Conservation (phyloP, 2,113 vertebrate species). For the Corythornis vintsioides region DNA sequence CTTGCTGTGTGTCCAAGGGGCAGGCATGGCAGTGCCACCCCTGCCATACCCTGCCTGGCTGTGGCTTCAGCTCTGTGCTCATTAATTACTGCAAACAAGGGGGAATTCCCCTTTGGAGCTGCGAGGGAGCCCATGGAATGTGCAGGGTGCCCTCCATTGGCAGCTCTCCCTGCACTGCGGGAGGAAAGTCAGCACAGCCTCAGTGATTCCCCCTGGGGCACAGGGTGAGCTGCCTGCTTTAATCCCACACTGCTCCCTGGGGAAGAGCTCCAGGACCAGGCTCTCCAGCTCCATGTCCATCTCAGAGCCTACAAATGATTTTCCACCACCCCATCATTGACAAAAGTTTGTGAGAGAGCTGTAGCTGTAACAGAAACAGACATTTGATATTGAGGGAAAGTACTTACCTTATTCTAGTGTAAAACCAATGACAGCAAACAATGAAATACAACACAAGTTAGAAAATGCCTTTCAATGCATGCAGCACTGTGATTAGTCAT, state of each 20-base stretch:
- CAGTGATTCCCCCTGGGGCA: not conserved
- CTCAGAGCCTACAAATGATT: not conserved
- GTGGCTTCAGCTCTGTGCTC: not conserved
- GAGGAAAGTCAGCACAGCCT: not conserved
- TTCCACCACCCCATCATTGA: not conserved
- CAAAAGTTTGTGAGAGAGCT: not conserved
- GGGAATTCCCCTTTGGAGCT: not conserved
- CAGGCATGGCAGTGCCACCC: fast-evolving
- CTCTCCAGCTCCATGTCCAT: not conserved
- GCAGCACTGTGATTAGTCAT: conserved; percentile 93
- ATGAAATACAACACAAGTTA: conserved; percentile 99
- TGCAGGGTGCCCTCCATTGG: not conserved
- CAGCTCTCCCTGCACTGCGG: not conserved
- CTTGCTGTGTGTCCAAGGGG: not conserved
- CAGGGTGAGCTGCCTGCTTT: not conserved
- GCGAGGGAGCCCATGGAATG: not conserved
- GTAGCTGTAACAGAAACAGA: not conserved
- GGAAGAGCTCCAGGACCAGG: not conserved
- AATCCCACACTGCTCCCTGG: not conserved
- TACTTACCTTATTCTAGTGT: conserved; percentile 99
- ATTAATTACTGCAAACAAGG: not conserved
- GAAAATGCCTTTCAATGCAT: conserved; percentile 93
- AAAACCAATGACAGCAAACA: conserved; percentile 98
- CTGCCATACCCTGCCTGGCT: not conserved
- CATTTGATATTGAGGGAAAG: conserved; percentile 60